These are phyloP conservation scores for Aramus guarauna DNA, from an alignment of 2,113 vertebrate genomes.

Conservation along the genomic window DNA sequence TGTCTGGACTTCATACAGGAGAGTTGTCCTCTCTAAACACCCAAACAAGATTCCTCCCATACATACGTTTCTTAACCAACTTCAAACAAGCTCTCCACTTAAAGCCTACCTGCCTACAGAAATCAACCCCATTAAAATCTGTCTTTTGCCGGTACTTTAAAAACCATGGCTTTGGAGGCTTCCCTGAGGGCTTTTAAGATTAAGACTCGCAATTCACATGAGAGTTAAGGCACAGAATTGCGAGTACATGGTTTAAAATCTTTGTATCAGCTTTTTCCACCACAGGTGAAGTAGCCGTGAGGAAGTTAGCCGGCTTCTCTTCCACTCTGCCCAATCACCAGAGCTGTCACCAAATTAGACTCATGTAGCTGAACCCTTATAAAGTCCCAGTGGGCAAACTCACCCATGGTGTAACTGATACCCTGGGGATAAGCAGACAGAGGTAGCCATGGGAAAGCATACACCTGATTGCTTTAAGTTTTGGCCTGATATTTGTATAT, in stretches of 20 bases:
- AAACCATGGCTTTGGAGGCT: background rate
- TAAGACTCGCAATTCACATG: background rate
- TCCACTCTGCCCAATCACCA: background rate
- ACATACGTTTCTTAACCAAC: background rate
- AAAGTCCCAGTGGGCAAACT: background rate
- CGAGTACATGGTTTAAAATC: background rate
- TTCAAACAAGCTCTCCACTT: background rate
- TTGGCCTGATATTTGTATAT: background rate
- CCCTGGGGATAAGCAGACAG: background rate
- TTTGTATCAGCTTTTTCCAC: background rate
- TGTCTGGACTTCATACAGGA: background rate
- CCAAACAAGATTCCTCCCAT: background rate
- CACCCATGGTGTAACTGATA: background rate
- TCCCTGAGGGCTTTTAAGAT: background rate
- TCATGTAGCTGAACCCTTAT: background rate
- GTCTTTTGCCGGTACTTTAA: background rate
- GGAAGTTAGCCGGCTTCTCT: background rate
- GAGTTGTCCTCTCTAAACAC: background rate
- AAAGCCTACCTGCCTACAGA: background rate
- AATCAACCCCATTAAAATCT: background rate
- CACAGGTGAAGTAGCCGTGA: rapidly evolving
- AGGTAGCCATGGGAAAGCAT: background rate
- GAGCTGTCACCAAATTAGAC: background rate
- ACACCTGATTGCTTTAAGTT: background rate
- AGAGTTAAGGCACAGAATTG: background rate